These are phyloP conservation scores for Paracentrotus lividus DNA, from an alignment of 53 echinoderm and acorn worm genomes.

Conservation along the genomic window DNA sequence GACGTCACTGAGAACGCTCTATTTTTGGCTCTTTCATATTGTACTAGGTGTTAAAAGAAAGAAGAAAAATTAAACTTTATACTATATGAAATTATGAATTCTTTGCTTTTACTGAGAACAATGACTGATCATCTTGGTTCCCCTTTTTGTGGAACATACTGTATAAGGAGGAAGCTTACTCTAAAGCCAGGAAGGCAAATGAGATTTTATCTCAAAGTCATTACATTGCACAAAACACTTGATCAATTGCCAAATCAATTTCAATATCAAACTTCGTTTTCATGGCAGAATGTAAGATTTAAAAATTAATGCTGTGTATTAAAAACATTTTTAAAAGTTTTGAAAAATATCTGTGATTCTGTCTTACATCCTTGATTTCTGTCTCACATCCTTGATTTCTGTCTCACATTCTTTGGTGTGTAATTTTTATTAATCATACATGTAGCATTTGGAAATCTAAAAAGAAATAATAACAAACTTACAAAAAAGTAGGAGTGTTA, in stretches of 20 bases:
- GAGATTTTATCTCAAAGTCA: neutral
- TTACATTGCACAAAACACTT: constrained; percentile 3
- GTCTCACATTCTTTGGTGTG: neutral
- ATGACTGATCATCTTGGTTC: no score
- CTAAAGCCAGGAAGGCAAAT: neutral
- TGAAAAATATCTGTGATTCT: no score
- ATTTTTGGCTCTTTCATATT: no score
- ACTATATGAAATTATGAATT: no score
- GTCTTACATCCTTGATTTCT: no score
- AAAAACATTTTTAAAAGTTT: neutral
- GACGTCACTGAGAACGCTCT: no score
- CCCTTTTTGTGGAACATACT: no score
- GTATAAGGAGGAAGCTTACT: no score
- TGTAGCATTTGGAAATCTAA: neutral
- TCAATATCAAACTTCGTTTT: neutral
- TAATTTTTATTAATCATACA: neutral
- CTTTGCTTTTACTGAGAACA: no score
- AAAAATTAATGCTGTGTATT: neutral
- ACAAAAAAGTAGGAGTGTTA: neutral
- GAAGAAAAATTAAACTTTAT: no score
- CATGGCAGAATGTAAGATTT: neutral
- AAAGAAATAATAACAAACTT: neutral
- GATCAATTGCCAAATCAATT: neutral
- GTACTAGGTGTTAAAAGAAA: no score
- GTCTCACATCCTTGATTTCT: no score